These are phyloP conservation scores for Papilio helenus DNA, from an alignment of 1,140 invertebrate species.

Conservation along the genomic window DNA sequence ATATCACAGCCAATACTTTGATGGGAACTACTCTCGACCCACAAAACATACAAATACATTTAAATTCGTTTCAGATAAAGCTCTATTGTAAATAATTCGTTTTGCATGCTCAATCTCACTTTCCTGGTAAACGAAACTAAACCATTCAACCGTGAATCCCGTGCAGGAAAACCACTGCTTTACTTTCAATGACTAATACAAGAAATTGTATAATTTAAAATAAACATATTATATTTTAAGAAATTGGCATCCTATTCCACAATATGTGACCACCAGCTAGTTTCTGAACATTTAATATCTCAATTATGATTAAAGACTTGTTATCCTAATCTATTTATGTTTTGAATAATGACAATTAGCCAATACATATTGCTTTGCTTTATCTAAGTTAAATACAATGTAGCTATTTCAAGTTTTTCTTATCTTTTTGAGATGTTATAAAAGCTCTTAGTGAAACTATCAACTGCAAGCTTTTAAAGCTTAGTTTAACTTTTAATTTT, in stretches of 20 bases:
- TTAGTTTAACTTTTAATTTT: not conserved
- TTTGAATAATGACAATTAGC: too few species aligned
- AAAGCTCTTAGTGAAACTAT: not conserved
- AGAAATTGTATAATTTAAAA: not conserved
- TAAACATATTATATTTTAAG: conserved; percentile 25
- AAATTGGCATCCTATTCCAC: not conserved
- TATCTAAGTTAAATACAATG: too few species aligned
- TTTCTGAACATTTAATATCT: not conserved
- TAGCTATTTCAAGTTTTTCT: too few species aligned
- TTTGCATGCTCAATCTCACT: conserved; percentile 41
- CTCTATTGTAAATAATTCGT: conserved; percentile 44
- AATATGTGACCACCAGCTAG: not conserved
- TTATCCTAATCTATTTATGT: too few species aligned
- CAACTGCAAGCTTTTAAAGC: not conserved
- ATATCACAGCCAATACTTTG: conserved; percentile 53
- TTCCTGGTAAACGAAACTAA: conserved; percentile 1
- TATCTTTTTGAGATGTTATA: not conserved
- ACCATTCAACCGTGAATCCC: conserved; percentile 5
- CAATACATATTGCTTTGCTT: too few species aligned
- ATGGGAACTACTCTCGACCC: conserved; percentile 1
- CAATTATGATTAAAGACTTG: not conserved
- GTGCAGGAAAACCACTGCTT: conserved; percentile 27
- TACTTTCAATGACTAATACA: not conserved
- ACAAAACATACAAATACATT: not conserved
- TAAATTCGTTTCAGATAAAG: conserved; percentile 44